Percentiles rank a stretch among this genome's conserved stretches.
These are phyloP conservation scores for Notodonta ziczac DNA, from an alignment of 2,888 invertebrate species.

Conservation along the genomic window DNA sequence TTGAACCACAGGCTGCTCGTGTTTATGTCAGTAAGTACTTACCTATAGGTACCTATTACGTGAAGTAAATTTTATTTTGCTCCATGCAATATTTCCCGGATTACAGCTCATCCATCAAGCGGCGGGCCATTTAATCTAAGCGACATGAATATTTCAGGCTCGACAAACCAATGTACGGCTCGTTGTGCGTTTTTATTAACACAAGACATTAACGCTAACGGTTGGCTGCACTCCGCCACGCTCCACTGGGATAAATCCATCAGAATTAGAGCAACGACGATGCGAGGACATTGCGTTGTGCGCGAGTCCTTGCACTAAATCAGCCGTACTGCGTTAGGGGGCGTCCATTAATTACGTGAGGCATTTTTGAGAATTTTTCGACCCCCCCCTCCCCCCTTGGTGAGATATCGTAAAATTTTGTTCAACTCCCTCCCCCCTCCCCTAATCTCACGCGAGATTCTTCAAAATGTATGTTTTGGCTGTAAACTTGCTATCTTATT, in stretches of 20 bases:
- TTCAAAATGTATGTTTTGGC: too few relatives aligned
- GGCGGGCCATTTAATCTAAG: slow-evolving; percentile 72
- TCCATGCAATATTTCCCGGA: slow-evolving; percentile 59
- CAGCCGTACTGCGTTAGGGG: slow-evolving; percentile 51
- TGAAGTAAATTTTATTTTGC: slow-evolving; percentile 45
- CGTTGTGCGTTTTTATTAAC: slow-evolving; percentile 56
- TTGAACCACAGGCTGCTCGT: too few relatives aligned
- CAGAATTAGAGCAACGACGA: slow-evolving; percentile 65
- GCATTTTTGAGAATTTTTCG: too few relatives aligned
- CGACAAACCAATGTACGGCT: slow-evolving; percentile 49
- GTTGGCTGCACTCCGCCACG: slow-evolving; percentile 49
- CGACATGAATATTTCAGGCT: slow-evolving; percentile 65
- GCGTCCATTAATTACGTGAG: too few relatives aligned
- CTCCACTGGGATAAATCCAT: slow-evolving; percentile 63
- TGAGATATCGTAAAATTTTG: too few relatives aligned
- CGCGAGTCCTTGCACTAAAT: slow-evolving; percentile 64
- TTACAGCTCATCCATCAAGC: slow-evolving; percentile 68
- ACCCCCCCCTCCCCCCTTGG: too few relatives aligned
- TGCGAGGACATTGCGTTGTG: slow-evolving; percentile 57
- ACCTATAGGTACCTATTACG: slow-evolving; percentile 9
- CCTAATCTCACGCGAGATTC: too few relatives aligned
- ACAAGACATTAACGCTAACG: slow-evolving; percentile 53
- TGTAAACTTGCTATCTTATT: too few relatives aligned
- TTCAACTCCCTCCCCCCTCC: too few relatives aligned
- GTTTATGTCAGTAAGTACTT: too few relatives aligned